Evolutionary conservation across 2,888 invertebrate genomes (phyloP).

Genomic region (Synanthedon myopaeformis): DNA sequence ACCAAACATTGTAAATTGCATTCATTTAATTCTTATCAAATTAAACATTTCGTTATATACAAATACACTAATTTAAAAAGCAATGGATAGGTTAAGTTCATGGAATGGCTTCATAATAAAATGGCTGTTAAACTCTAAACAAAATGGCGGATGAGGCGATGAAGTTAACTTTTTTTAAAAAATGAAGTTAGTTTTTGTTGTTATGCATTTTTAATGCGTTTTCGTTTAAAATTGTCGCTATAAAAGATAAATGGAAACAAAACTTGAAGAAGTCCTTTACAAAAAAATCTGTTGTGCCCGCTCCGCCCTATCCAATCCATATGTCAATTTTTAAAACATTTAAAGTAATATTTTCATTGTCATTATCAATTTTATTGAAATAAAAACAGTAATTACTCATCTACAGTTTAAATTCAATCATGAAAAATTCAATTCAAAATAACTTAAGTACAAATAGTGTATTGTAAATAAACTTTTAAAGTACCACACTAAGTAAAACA

Average conservation of each 20-base stretch:
- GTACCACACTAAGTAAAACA: constrained; percentile 25
- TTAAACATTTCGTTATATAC: constrained; percentile 32
- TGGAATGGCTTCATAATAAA: constrained; percentile 14
- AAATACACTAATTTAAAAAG: constrained; percentile 19
- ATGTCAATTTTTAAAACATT: constrained; percentile 3
- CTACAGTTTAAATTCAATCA: no score
- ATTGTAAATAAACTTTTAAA: constrained; percentile 8
- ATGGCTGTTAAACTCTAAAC: constrained; percentile 14
- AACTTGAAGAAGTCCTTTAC: constrained; percentile 2
- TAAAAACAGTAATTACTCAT: no score
- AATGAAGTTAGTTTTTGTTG: no score
- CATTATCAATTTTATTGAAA: neutral
- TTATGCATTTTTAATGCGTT: neutral
- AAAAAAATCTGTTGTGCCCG: constrained; percentile 38
- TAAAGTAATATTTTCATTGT: neutral
- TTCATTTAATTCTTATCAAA: neutral
- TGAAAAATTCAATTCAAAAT: no score
- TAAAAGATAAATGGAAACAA: neutral
- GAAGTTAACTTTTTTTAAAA: no score
- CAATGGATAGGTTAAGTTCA: constrained; percentile 30
- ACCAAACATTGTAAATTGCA: neutral
- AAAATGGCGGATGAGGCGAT: constrained; percentile 14
- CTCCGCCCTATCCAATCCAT: constrained; percentile 32
- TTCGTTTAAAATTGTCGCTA: neutral
- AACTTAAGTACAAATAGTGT: neutral